Base-by-base conservation (phyloP, 2,888 invertebrate genomes). In the Micropterix aruncella region DNA sequence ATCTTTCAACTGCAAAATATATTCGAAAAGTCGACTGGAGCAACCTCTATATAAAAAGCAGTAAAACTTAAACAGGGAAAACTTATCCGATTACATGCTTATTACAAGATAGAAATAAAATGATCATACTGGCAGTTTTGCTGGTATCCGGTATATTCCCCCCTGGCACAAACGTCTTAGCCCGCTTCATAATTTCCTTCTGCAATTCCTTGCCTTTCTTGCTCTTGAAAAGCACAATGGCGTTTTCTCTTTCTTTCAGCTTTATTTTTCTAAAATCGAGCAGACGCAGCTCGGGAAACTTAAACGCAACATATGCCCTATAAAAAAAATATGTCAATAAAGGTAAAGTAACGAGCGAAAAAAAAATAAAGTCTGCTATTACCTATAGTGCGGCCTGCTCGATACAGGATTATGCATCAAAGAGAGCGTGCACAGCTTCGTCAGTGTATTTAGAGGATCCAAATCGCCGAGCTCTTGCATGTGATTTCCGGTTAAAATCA, bases 221-320 rank as follows among this genome's bases (percentile, higher is more conserved):
- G 56, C 91, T 91, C 61, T 90, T 93, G 63, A 97, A 99, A 54
- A 96, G 75, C 48, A 77, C 70, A 50, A 77, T 78, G 0, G 96
- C 93, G 52, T 86, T 87, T 38, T 90, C 85, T 38, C 92, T 77
- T 63, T 99, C 96, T 63, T 88, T 90, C 58, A 80, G 74, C 59
- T 87, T 91, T 42, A 99, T 88, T 70, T 97, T 93, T 62, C 90
- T 83, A 62, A 97, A 99, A 65, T 99, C 99, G 44, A 99, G 70
- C 40, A 99, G 70, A 48, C 84, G 77, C 44, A 99, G 65, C 52
- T 89, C 83, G 16, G 96, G 96, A 52, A 99, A 71, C 67, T 81
- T 83, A 55, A 73, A 80, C 49, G 82, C 74, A 12, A 83, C 61
- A 57, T 83, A 85, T 43, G 78, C 74, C 53, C 84, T 75, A 62